Conservation (phyloP, 2,888 invertebrate genomes). For the Endomychus coccineus region DNA sequence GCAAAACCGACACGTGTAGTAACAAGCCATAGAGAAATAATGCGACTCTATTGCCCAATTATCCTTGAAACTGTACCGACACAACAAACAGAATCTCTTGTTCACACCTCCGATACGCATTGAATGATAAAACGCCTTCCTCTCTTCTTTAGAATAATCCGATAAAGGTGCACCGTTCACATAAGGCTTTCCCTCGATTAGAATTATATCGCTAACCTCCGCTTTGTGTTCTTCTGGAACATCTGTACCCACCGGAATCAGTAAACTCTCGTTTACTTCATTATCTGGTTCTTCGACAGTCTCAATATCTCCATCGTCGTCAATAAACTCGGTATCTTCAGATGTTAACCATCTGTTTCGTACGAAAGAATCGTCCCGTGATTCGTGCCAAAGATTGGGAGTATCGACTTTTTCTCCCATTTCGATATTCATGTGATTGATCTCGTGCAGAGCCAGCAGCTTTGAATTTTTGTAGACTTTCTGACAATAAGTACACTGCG, state of each 20-base stretch:
- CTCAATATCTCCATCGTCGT: slow-evolving; percentile 17
- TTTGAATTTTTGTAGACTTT: slow-evolving; percentile 32
- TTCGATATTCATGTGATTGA: slow-evolving; percentile 37
- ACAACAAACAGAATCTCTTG: slow-evolving; percentile 40
- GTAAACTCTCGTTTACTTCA: slow-evolving; percentile 22
- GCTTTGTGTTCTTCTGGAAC: slow-evolving; percentile 3
- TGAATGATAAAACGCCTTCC: slow-evolving; percentile 37
- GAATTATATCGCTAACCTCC: slow-evolving; percentile 20
- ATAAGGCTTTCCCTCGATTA: slow-evolving; percentile 28
- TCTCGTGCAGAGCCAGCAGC: slow-evolving; percentile 37
- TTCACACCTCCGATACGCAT: slow-evolving; percentile 38
- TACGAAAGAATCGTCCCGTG: slow-evolving; percentile 29
- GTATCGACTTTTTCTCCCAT: slow-evolving; percentile 37
- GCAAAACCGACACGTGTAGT: slow-evolving; percentile 39
- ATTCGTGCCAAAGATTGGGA: slow-evolving; percentile 31
- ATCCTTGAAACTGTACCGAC: slow-evolving; percentile 43
- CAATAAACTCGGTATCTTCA: slow-evolving; percentile 12
- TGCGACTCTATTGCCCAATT: slow-evolving; percentile 44
- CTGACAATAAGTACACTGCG: slow-evolving; percentile 36
- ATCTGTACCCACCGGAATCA: slow-evolving; percentile 26
- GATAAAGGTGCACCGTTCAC: slow-evolving; percentile 36
- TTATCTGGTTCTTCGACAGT: slow-evolving; percentile 15
- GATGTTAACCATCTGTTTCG: slow-evolving; percentile 38
- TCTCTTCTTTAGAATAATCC: slow-evolving; percentile 38
- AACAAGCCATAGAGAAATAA: slow-evolving; percentile 40